Base-by-base conservation (phyloP, 2,888 invertebrate species). In the Drosophila gaucha region DNA sequence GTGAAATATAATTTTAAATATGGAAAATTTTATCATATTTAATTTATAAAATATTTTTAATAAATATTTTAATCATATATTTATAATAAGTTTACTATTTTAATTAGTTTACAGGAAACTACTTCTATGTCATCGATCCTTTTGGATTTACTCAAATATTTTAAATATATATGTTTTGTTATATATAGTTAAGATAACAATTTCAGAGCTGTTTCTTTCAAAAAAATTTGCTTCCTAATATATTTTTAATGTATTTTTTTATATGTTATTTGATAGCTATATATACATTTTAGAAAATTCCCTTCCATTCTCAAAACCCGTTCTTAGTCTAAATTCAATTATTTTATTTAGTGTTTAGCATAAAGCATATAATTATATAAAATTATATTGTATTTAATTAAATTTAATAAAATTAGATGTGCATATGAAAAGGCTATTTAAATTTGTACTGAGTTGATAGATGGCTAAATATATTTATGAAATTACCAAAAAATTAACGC, bases 401-500 rank as follows among this genome's bases (percentile, higher is more conserved):
- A 55, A 55, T 31, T 39, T 9, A 52, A 28, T 26, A 57, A 26
- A 74, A 59, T 50, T 69, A 63, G 43, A 74, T 55, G 70, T 69
- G 56, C 75, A 64, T 55, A 24, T 31, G 28, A 31, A 44, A 57
- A 44, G 35, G 41, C 46, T 52, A 66, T 47, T 41, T 50, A 49
- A 56, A 59, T 78, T 52, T 64, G 72, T 69, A 86, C 86, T 86
- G 86, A 86, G 52, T 67, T 68, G 46, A 57, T 50, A 52, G 43
- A 64, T 60, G 68, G 76, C 56, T 50, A 49, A 43, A 47, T 47
- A 60, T 46, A 46, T 41, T 26, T 31, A 47, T 30, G 43, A 20
- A 30, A 56, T 52, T 28, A 56, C 36, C 43, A 26, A 24, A 28
- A 46, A 50, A 51, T n/a, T n/a, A 24, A 5, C 24, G 60, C 57